phyloP scores from a whole-genome alignment of 2,888 invertebrate genomes.

The Dicyrtomina minuta region DNA sequence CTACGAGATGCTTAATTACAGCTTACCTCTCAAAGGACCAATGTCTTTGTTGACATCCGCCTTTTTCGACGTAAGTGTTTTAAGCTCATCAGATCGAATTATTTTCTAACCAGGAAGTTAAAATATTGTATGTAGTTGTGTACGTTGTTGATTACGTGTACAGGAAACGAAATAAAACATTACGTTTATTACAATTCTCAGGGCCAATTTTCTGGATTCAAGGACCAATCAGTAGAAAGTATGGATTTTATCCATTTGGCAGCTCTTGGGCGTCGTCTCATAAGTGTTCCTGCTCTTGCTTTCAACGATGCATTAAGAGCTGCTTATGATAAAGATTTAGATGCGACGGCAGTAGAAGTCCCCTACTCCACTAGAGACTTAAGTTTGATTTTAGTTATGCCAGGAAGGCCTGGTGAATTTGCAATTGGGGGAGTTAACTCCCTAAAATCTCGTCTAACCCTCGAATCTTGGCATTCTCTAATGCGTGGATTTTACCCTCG shows the following conservation, averaged over 20 bases:
- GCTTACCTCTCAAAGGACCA: slow-evolving; percentile 51
- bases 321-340: slow-evolving; percentile 79
- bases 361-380: slow-evolving; percentile 66
- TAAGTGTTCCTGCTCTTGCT: slow-evolving; percentile 74
- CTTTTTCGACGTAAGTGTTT: slow-evolving; percentile 50
- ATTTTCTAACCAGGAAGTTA: too few relatives aligned
- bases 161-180: too few relatives aligned
- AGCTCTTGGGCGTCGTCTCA: slow-evolving; percentile 71
- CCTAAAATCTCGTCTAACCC: slow-evolving; percentile 50
- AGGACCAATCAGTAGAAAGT: slow-evolving; percentile 43
- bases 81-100: background rate
- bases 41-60: slow-evolving; percentile 50
- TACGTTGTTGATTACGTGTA: background rate
- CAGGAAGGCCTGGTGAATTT: slow-evolving; percentile 63
- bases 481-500: slow-evolving; percentile 49
- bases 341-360: slow-evolving; percentile 78
- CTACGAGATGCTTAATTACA: slow-evolving; percentile 52
- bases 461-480: slow-evolving; percentile 50
- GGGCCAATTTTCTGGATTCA: slow-evolving; percentile 50
- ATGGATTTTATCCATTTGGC: slow-evolving; percentile 76
- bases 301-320: slow-evolving; percentile 65
- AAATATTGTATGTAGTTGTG: background rate
- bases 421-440: slow-evolving; percentile 52
- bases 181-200: too few relatives aligned
- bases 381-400: slow-evolving; percentile 78